Conservation (phyloP, 2,888 invertebrate species). For the Diloba caeruleocephala region DNA sequence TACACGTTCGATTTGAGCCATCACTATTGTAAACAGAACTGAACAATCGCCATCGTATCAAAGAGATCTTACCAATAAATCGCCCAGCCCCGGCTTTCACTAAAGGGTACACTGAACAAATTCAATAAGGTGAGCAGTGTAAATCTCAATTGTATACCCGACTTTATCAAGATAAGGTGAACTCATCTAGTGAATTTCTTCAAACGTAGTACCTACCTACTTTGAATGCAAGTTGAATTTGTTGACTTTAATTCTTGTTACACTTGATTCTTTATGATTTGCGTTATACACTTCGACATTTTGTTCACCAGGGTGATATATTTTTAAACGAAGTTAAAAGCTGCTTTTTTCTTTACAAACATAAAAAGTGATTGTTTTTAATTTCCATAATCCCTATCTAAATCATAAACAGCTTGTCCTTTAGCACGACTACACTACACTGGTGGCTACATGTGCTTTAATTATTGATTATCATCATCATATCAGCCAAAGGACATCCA, state of each 20-base stretch:
- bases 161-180: conserved; percentile 68
- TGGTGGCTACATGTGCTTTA: too few relatives aligned
- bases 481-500: too few relatives aligned
- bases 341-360: too few relatives aligned
- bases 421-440: too few relatives aligned
- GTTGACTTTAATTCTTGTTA: conserved; percentile 16
- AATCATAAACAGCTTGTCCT: too few relatives aligned
- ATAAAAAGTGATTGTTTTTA: too few relatives aligned
- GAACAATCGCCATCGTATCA: conserved; percentile 35
- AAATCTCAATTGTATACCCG: conserved; percentile 73
- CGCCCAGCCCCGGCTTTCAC: conserved; percentile 41
- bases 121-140: conserved; percentile 72
- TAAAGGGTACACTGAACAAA: conserved; percentile 63
- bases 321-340: too few relatives aligned
- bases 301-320: too few relatives aligned
- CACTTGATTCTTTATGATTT: neutral
- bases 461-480: too few relatives aligned
- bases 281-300: too few relatives aligned
- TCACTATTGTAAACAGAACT: conserved; percentile 19
- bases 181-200: conserved; percentile 62
- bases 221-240: conserved; percentile 53
- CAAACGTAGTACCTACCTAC: too few relatives aligned
- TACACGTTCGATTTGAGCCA: conserved; percentile 10
- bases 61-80: conserved; percentile 63
- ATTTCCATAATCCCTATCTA: too few relatives aligned